These are phyloP conservation scores for Nomada hirtipes DNA, from an alignment of 2,888 invertebrate species.

Conservation along the genomic window DNA sequence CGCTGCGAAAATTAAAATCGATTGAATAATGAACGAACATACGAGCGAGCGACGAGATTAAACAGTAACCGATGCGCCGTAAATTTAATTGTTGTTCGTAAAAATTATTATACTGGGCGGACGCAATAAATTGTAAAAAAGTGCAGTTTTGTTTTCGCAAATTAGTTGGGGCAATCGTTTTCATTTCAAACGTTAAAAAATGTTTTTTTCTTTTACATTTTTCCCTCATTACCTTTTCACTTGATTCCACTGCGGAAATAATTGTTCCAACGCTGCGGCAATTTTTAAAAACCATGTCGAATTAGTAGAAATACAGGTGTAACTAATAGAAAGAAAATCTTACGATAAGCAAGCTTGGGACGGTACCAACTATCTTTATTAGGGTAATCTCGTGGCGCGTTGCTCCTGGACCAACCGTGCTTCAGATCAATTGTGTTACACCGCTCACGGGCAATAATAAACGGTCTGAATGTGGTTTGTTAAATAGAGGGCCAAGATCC, in stretches of 20 bases:
- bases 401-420: conserved; percentile 57
- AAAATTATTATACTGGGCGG: not conserved
- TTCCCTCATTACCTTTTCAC: no score
- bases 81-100: not conserved
- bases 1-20: conserved; percentile 11
- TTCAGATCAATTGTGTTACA: conserved; percentile 66
- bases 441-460: conserved; percentile 57
- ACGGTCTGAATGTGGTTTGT: conserved; percentile 49
- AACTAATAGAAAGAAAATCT: conserved; percentile 49
- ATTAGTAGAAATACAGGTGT: not conserved
- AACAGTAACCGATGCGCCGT: not conserved
- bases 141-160: no score
- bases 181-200: no score
- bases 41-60: not conserved
- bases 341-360: conserved; percentile 66
- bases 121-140: not conserved
- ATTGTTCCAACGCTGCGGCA: no score
- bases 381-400: conserved; percentile 65
- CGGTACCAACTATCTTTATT: conserved; percentile 71
- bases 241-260: no score
- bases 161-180: no score
- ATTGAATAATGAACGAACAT: conserved; percentile 13
- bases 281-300: not conserved
- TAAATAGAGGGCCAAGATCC: conserved; percentile 64
- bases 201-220: no score